These are phyloP conservation scores for Volucella zonaria DNA, from an alignment of 2,888 invertebrate species.

Conservation along the genomic window DNA sequence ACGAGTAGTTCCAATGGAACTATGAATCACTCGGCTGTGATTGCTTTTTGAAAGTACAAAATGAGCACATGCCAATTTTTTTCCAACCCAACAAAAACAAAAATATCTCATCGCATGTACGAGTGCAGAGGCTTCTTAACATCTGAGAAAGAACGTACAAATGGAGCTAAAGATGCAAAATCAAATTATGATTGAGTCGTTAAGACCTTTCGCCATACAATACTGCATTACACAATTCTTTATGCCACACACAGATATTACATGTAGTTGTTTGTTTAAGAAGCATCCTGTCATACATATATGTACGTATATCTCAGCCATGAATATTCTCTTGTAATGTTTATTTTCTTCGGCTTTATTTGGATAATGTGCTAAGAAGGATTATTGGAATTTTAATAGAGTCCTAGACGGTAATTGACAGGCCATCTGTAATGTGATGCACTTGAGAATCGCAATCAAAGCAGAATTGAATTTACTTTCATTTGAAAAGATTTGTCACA, in stretches of 20 bases:
- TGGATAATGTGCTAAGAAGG: constrained; percentile 57
- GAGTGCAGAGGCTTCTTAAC: too few species aligned
- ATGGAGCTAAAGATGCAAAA: constrained; percentile 37
- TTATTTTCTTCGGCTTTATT: constrained; percentile 49
- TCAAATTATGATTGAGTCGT: not conserved
- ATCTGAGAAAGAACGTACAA: constrained; percentile 4
- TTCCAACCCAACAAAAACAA: not conserved
- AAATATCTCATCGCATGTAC: too few species aligned
- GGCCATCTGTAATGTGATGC: constrained; percentile 35
- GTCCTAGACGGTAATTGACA: constrained; percentile 48
- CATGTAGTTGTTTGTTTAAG: too few species aligned
- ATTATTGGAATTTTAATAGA: constrained; percentile 64
- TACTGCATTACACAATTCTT: constrained; percentile 61
- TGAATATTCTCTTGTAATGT: constrained; percentile 21
- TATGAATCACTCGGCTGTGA: not conserved
- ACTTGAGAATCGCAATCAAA: constrained; percentile 56
- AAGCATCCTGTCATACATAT: not conserved
- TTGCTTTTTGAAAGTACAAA: too few species aligned
- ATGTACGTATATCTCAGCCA: not conserved
- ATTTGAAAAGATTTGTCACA: constrained; percentile 66
- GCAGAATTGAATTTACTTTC: constrained; percentile 26
- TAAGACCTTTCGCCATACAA: constrained; percentile 26
- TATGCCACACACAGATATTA: constrained; percentile 45
- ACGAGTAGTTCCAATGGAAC: not conserved
- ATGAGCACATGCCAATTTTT: constrained; percentile 18